Evolutionary conservation across 2,113 vertebrate species (phyloP).

Genomic region (Mionectes macconnelli): DNA sequence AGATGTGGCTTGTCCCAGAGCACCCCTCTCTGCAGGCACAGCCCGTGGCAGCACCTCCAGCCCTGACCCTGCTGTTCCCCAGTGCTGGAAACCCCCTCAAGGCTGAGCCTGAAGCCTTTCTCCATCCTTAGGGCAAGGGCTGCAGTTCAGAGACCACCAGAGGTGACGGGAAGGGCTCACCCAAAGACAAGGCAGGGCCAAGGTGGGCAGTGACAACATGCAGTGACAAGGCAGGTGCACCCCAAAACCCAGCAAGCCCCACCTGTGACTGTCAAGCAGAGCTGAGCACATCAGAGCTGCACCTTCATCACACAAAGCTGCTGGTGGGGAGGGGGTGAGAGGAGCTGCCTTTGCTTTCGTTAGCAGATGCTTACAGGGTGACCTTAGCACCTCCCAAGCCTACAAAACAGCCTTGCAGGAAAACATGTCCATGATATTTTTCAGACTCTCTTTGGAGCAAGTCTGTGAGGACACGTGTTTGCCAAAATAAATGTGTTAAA

Average conservation of each 20-base stretch:
- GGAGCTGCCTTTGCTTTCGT: not conserved
- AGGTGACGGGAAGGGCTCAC: not conserved
- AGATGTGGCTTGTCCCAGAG: not conserved
- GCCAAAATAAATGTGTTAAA: conserved; percentile 9
- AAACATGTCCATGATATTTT: not conserved
- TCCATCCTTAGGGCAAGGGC: no score
- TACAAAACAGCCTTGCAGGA: not conserved
- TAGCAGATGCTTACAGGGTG: not conserved
- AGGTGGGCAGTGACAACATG: rapidly evolving
- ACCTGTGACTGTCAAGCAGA: not conserved
- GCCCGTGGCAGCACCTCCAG: not conserved
- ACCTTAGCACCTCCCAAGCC: not conserved
- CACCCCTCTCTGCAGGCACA: not conserved
- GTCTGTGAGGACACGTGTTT: not conserved
- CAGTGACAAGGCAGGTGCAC: not conserved
- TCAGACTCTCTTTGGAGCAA: not conserved
- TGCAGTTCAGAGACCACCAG: not conserved
- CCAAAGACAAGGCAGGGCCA: not conserved
- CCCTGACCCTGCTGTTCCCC: rapidly evolving
- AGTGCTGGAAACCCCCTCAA: not conserved
- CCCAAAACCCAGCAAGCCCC: not conserved
- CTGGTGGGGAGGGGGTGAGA: not conserved
- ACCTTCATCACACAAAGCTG: not conserved
- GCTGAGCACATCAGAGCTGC: not conserved
- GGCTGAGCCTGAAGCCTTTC: not conserved